Evolutionary conservation across 2,113 vertebrate genomes (phyloP).

Genomic region (Triplophysa tibetana): DNA sequence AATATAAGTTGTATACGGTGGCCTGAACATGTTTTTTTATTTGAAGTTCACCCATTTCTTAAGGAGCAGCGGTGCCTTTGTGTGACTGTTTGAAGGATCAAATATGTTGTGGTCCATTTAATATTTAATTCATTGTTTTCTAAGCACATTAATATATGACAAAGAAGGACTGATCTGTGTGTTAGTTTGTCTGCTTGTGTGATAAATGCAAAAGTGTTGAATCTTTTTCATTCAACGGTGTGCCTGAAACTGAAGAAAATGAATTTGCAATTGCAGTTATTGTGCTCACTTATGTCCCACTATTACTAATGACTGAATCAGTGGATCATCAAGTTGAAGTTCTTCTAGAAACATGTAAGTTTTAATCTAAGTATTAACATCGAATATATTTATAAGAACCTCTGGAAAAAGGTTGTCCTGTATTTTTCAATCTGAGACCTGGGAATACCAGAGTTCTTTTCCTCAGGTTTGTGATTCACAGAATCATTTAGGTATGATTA

Average conservation of each 20-base stretch:
- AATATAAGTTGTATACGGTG: too few relatives aligned
- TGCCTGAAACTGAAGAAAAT: conserved; percentile 10
- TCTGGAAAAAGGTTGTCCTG: background rate
- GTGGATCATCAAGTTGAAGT: background rate
- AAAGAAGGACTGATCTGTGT: background rate
- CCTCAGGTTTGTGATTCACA: background rate
- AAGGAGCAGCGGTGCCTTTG: conserved; percentile 15
- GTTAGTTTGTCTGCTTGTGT: too few relatives aligned
- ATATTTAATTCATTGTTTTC: conserved; percentile 3
- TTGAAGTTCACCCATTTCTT: background rate
- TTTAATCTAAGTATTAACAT: too few relatives aligned
- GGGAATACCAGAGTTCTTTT: background rate
- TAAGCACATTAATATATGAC: background rate
- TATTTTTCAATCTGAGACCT: background rate
- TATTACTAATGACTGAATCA: background rate
- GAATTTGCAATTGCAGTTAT: background rate
- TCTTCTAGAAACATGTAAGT: background rate
- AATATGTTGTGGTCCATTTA: background rate
- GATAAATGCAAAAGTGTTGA: background rate
- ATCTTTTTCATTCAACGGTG: background rate
- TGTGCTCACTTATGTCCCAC: background rate
- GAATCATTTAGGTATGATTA: background rate
- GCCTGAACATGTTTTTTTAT: too few relatives aligned
- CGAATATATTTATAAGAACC: too few relatives aligned
- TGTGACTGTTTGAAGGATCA: background rate